A percentile compares a stretch with the other conserved stretches of the same genome.
These are phyloP conservation scores for Zele albiditarsus DNA, from an alignment of 2,888 invertebrate genomes.

Conservation along the genomic window DNA sequence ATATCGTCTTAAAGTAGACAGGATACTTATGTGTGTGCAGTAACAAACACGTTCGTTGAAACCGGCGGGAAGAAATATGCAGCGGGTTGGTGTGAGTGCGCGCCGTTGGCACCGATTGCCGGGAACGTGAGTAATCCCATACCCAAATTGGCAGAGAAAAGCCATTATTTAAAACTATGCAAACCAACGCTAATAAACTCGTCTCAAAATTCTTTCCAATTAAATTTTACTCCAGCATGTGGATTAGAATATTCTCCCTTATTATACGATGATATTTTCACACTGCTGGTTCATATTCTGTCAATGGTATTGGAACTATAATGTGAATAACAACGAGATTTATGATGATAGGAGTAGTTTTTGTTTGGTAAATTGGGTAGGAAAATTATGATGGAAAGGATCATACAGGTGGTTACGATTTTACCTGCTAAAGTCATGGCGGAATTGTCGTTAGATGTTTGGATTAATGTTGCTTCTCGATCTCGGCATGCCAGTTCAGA, in stretches of 20 bases:
- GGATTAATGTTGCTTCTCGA: constrained; percentile 55
- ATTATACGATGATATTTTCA: no score
- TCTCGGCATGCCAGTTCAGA: constrained; percentile 60
- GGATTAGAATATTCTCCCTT: no score
- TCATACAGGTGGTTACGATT: constrained; percentile 18
- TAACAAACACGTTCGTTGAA: constrained; percentile 32
- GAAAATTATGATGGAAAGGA: neutral
- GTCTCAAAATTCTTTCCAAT: neutral
- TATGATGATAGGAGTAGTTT: neutral
- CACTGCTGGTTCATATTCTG: no score
- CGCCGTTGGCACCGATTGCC: constrained; percentile 49
- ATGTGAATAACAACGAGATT: no score
- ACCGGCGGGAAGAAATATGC: constrained; percentile 31
- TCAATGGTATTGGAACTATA: no score
- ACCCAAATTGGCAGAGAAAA: constrained; percentile 49
- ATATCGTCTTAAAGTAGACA: constrained; percentile 22
- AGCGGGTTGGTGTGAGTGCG: constrained; percentile 33
- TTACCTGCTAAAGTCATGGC: constrained; percentile 70
- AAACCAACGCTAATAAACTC: constrained; percentile 4
- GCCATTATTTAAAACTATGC: constrained; percentile 27
- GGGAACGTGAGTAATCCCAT: constrained; percentile 44
- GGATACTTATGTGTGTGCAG: constrained; percentile 21
- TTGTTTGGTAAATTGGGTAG: neutral
- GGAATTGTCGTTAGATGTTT: constrained; percentile 58
- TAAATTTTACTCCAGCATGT: neutral